Percentiles rank a stretch among this genome's conserved stretches.
Evolutionary conservation across 2,888 invertebrate genomes (phyloP).

Genomic region (Synanthedon formicaeformis): DNA sequence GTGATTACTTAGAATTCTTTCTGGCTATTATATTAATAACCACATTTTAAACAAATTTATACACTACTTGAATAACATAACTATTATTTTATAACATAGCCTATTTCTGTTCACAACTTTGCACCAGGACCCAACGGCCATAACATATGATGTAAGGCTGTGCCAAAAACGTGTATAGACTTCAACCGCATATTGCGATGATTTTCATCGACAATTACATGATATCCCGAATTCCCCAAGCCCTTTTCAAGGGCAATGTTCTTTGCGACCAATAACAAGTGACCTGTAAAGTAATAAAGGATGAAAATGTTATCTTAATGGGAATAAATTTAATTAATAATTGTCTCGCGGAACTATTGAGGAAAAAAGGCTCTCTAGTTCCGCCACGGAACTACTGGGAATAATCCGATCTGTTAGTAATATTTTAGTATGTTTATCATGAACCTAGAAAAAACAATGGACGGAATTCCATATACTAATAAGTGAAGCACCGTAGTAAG

Average conservation of each 20-base stretch:
- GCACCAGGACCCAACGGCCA: conserved; percentile 40
- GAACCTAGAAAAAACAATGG: no score
- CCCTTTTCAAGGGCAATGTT: conserved; percentile 80
- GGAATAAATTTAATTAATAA: no score
- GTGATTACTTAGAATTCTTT: no score
- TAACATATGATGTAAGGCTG: conserved; percentile 42
- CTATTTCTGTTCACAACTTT: conserved; percentile 12
- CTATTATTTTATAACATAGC: neutral
- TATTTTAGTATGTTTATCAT: neutral
- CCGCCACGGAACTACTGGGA: neutral
- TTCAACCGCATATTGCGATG: conserved; percentile 19
- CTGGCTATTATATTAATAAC: no score
- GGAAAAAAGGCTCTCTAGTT: no score
- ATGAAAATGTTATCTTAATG: no score
- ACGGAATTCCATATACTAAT: no score
- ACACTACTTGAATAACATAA: no score
- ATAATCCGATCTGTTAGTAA: neutral
- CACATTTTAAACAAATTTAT: no score
- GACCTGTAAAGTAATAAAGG: conserved; percentile 58
- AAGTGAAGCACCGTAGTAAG: no score
- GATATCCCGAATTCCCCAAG: conserved; percentile 47
- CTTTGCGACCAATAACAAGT: conserved; percentile 83
- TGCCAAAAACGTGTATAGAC: conserved; percentile 39
- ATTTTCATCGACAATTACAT: conserved; percentile 41
- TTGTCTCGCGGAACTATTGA: no score